Percentiles rank a stretch among this genome's conserved stretches.
phyloP scores from a whole-genome alignment of 1,140 invertebrate species.

The Trichonephila clavipes region DNA sequence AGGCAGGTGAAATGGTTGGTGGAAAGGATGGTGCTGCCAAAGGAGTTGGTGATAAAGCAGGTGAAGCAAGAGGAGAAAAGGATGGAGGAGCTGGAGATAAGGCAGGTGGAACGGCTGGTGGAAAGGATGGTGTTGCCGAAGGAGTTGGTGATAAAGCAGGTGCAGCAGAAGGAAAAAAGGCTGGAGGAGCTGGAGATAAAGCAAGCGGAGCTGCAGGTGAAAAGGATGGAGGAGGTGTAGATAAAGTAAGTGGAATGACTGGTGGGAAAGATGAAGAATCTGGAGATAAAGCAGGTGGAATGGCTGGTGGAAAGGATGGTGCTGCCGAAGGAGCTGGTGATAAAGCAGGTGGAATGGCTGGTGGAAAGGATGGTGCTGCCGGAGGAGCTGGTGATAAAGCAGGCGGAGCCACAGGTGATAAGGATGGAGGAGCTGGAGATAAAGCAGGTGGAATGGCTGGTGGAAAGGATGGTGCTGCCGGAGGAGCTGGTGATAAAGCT shows the following conservation, averaged over 20 bases:
- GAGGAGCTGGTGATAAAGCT: neutral
- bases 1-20: neutral
- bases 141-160: neutral
- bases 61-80: neutral
- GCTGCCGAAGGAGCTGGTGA: neutral
- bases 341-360: neutral
- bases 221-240: neutral
- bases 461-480: neutral
- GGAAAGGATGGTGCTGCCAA: neutral
- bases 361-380: neutral
- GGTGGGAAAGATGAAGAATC: too few relatives aligned
- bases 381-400: neutral
- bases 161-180: neutral
- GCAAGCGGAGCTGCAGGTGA: neutral
- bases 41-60: neutral
- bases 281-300: neutral
- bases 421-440: neutral
- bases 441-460: too few relatives aligned
- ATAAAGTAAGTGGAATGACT: rapidly evolving
- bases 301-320: neutral
- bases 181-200: neutral
- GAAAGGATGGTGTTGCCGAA: neutral
- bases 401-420: neutral
- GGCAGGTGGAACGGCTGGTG: neutral
- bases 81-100: neutral